Base-by-base conservation (phyloP, 2,888 invertebrate genomes). In the Aphidoletes aphidimyza region DNA sequence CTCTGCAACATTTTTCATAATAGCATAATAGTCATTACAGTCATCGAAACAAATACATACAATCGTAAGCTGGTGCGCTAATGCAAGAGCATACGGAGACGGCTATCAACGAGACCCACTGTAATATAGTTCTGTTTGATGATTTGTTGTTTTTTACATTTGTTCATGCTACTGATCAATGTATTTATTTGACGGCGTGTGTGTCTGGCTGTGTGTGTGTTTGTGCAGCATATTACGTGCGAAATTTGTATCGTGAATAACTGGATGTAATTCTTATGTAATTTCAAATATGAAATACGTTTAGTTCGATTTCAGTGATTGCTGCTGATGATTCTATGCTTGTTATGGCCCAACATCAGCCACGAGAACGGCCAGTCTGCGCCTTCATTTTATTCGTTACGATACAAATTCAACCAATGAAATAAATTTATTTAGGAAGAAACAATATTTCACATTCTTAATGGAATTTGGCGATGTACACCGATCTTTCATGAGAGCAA, bases 241-340 rank as follows among this genome's bases (percentile, higher is more conserved):
- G 17, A 26, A 69, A 30, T 69, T 30, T 69, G 69, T 69, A 69
- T 69, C 69, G 69, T 69, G 69, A 69, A 69, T 69, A 69, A 69
- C 69, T 69, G 69, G 69, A 69, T 69, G 69, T 69, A 69, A 69
- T 69, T 30, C 69, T 69, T 69, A 69, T 69, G 14, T 69, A 69
- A 69, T 42, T 14, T 14, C 6, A 42, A n/a, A n/a, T 47, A 47
- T 54, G 54, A 69, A 69, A 69, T 69, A 69, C 69, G 34, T 69
- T 69, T 34, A 69, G 17, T 69, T 54, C 22, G 54, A 54, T 22
- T 54, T 54, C 22, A 54, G 22, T 22, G n/a, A 14, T 39, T 54
- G 54, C 54, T 19, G 22, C 54, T 30, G 69, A 30, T 69, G 69
- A 69, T 69, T 69, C 69, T 69, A 69, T 14, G 30, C 34, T n/a